A percentile compares a stretch with the other conserved stretches of the same genome.
Evolutionary conservation across 2,888 invertebrate species (phyloP).

Genomic region (Drosophila suboccidentalis): DNA sequence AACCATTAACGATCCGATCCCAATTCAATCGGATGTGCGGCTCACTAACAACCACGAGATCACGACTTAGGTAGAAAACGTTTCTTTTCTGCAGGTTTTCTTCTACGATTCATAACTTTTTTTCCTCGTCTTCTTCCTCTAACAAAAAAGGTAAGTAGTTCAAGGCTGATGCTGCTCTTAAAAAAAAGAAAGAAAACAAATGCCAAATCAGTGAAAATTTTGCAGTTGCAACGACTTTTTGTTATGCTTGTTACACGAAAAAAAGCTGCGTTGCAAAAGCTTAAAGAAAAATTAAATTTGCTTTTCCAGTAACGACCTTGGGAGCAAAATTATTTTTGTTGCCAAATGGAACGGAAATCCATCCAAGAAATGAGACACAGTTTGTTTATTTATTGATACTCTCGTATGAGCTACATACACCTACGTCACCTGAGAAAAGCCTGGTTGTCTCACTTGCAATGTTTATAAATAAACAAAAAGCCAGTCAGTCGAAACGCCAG

Average conservation of each 20-base stretch:
- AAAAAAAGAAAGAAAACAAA: constrained; percentile 20
- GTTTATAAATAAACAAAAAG: constrained; percentile 31
- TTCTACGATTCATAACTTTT: constrained; percentile 31
- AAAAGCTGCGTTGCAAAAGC: constrained; percentile 3
- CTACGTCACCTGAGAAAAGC: constrained; percentile 34
- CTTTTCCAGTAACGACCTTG: constrained; percentile 27
- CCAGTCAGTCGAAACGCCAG: constrained; percentile 11
- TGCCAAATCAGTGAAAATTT: constrained; percentile 15
- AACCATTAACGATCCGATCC: constrained; percentile 24
- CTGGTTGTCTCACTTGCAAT: constrained; percentile 7
- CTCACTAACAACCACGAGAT: constrained; percentile 50
- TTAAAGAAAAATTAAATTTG: not conserved
- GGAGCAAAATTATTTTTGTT: not conserved
- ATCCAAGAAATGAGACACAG: not conserved
- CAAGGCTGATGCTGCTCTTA: constrained; percentile 40
- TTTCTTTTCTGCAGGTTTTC: constrained; percentile 24
- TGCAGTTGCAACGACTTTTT: constrained; percentile 12
- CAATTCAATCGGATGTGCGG: constrained; percentile 66
- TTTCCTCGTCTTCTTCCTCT: constrained; percentile 9
- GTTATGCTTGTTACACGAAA: not conserved
- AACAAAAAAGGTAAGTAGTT: constrained; percentile 40
- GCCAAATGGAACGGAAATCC: constrained; percentile 10
- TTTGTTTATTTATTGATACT: constrained; percentile 18
- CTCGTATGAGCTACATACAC: not conserved
- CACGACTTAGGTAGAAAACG: constrained; percentile 42